Conservation (phyloP, 2,113 vertebrate genomes). For the Tychaedon coryphoeus region DNA sequence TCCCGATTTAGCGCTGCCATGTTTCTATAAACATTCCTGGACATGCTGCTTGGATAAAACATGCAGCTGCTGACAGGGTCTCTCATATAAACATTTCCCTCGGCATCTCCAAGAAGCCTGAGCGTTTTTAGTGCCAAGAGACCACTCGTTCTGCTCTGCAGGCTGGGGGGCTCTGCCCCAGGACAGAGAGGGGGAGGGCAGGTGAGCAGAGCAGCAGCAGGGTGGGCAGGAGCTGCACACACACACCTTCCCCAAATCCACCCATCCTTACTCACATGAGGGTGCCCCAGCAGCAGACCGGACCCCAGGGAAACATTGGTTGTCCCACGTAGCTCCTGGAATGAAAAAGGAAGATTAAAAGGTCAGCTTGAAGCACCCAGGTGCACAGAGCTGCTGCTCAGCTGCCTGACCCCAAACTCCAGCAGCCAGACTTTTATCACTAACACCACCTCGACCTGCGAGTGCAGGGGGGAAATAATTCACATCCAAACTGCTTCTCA, state of each 20-base stretch:
- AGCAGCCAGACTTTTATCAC: not conserved
- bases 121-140: not conserved
- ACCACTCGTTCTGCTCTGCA: not conserved
- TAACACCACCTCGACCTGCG: not conserved
- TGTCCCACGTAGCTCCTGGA: constrained; percentile 2
- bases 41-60: not conserved
- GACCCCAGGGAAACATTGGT: not conserved
- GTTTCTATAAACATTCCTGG: not conserved
- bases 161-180: not conserved
- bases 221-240: not conserved
- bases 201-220: not conserved
- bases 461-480: not conserved
- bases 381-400: not conserved
- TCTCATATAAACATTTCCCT: not conserved
- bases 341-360: not conserved
- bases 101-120: not conserved
- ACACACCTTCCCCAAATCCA: not conserved
- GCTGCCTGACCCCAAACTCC: not conserved
- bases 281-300: not conserved
- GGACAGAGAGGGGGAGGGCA: not conserved
- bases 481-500: not conserved
- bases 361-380: not conserved
- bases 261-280: not conserved
- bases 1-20: not conserved
- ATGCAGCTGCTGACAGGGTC: not conserved